These are phyloP conservation scores for Syngnathus acus DNA, from an alignment of 2,797 vertebrate genomes.

Conservation along the genomic window DNA sequence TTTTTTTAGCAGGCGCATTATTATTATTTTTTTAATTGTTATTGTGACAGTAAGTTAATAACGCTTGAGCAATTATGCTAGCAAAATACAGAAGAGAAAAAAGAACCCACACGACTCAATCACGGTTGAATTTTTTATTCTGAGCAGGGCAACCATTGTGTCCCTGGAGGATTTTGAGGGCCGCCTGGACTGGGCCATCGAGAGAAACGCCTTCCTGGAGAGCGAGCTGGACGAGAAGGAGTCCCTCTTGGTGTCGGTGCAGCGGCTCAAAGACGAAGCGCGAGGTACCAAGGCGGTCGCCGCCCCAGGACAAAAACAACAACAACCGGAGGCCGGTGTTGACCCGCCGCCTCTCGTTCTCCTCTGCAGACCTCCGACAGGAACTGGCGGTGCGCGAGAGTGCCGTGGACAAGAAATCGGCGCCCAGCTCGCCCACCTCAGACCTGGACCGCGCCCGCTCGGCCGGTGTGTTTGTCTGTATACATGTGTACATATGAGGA, in stretches of 20 bases:
- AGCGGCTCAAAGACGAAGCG: slow-evolving; percentile 95
- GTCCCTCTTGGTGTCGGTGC: slow-evolving; percentile 90
- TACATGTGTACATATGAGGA: too few species aligned
- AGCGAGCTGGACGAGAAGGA: slow-evolving; percentile 98
- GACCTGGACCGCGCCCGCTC: slow-evolving; percentile 92
- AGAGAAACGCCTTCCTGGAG: slow-evolving; percentile 96
- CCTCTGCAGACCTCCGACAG: slow-evolving; percentile 82
- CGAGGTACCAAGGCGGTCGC: slow-evolving; percentile 69
- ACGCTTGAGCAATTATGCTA: too few species aligned
- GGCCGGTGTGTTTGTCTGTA: slow-evolving; percentile 44
- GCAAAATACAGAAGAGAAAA: too few species aligned
- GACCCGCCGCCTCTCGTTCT: not conserved
- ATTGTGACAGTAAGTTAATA: too few species aligned
- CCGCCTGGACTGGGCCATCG: slow-evolving; percentile 94
- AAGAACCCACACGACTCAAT: too few species aligned
- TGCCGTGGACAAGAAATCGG: slow-evolving; percentile 88
- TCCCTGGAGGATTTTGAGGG: slow-evolving; percentile 97
- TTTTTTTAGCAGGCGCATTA: too few species aligned
- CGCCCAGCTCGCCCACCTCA: slow-evolving; percentile 89
- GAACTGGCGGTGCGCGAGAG: slow-evolving; percentile 91
- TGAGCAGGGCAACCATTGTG: slow-evolving; percentile 89
- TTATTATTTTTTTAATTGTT: too few species aligned
- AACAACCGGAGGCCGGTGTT: fast-evolving
- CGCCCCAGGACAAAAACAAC: not conserved
- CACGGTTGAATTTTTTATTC: too few species aligned